These are phyloP conservation scores for Buphagus erythrorhynchus DNA, from an alignment of 2,797 vertebrate species.

Conservation along the genomic window DNA sequence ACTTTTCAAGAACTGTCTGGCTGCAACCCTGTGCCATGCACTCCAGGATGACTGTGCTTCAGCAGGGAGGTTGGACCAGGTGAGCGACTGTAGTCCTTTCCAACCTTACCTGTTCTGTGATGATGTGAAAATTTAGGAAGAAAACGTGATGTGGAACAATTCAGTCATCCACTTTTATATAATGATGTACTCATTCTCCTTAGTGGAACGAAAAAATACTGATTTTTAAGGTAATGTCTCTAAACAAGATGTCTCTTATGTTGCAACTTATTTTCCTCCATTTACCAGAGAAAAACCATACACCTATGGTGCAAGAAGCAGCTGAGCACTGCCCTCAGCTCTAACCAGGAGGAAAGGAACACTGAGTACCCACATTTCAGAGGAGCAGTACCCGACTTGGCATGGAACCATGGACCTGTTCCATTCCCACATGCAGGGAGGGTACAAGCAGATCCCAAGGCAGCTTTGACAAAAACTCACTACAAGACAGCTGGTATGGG, in stretches of 20 bases:
- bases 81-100: not conserved
- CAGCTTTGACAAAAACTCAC: not conserved
- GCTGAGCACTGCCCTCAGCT: not conserved
- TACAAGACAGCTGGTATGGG: accelerated
- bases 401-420: accelerated
- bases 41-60: not conserved
- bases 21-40: not conserved
- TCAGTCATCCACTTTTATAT: not conserved
- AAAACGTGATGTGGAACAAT: not conserved
- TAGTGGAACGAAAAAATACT: not conserved
- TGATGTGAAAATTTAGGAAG: not conserved
- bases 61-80: not conserved
- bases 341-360: not conserved
- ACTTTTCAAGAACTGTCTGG: not conserved
- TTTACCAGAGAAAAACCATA: not conserved
- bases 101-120: not conserved
- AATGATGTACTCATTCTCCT: not conserved
- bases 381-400: not conserved
- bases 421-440: accelerated
- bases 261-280: not conserved
- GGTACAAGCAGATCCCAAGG: accelerated
- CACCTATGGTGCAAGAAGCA: not conserved
- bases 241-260: not conserved
- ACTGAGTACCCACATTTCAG: not conserved
- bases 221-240: not conserved